Evolutionary conservation across 1,140 invertebrate genomes (phyloP).

Genomic region (Drosophila murphyi): DNA sequence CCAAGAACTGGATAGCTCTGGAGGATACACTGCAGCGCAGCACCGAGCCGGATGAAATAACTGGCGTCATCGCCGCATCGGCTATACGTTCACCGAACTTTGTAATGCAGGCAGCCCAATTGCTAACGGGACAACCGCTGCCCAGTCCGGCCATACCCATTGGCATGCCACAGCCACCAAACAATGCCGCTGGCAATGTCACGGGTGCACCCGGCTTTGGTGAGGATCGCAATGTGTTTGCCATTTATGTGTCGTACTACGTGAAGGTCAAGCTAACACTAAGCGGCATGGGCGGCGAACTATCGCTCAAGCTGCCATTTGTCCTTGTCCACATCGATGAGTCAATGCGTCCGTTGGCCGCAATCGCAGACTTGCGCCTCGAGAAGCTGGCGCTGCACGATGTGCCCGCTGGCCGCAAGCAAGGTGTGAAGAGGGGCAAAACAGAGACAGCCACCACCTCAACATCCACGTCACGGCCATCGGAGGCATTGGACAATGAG

Average conservation of each 20-base stretch:
- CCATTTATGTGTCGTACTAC: constrained; percentile 95
- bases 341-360: constrained; percentile 46
- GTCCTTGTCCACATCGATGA: constrained; percentile 85
- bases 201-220: constrained; percentile 62
- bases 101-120: constrained; percentile 52
- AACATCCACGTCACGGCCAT: neutral
- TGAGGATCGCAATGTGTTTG: constrained; percentile 93
- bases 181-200: neutral
- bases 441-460: neutral
- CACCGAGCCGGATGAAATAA: constrained; percentile 82
- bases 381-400: constrained; percentile 69
- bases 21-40: constrained; percentile 80
- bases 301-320: constrained; percentile 93
- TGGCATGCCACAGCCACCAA: constrained; percentile 6
- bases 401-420: constrained; percentile 58
- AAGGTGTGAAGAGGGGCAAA: constrained; percentile 12
- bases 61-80: constrained; percentile 76
- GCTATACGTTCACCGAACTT: constrained; percentile 77
- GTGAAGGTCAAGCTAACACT: constrained; percentile 93
- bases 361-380: constrained; percentile 53
- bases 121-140: constrained; percentile 42
- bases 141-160: constrained; percentile 61
- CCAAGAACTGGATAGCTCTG: constrained; percentile 83
- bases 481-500: constrained; percentile 35
- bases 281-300: constrained; percentile 91